Evolutionary conservation across 1,140 invertebrate species (phyloP).

Genomic region (Drosophila ogumai): DNA sequence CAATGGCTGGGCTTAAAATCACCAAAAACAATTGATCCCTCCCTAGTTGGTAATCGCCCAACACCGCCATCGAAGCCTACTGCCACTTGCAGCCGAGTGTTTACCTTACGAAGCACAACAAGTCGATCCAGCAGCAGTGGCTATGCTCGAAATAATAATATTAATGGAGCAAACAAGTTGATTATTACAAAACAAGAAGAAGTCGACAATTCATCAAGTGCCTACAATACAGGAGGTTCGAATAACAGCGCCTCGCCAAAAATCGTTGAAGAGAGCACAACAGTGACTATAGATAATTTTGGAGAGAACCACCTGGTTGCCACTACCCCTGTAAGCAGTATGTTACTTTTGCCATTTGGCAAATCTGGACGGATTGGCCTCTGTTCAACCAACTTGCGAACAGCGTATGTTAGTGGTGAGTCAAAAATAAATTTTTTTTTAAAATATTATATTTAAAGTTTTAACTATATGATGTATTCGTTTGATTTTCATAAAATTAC

Average conservation of each 20-base stretch:
- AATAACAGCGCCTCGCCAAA: constrained; percentile 89
- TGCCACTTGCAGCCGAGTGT: constrained; percentile 49
- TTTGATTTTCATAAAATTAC: too few relatives aligned
- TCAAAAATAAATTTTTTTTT: too few relatives aligned
- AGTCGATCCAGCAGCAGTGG: constrained; percentile 72
- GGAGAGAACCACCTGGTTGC: constrained; percentile 25
- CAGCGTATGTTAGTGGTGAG: constrained; percentile 25
- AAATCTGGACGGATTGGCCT: constrained; percentile 53
- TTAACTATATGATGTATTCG: too few relatives aligned
- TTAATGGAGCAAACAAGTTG: constrained; percentile 22
- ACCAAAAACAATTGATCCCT: constrained; percentile 32
- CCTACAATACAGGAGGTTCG: constrained; percentile 92
- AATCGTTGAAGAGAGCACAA: constrained; percentile 32
- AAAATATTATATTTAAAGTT: too few relatives aligned
- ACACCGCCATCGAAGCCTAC: constrained; percentile 18
- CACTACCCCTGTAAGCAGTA: constrained; percentile 40
- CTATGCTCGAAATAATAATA: constrained; percentile 32
- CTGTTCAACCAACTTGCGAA: constrained; percentile 32
- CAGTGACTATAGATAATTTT: not conserved
- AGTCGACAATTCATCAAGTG: constrained; percentile 89
- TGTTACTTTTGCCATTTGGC: constrained; percentile 59
- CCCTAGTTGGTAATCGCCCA: constrained; percentile 23
- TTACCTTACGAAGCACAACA: constrained; percentile 62
- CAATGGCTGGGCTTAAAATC: constrained; percentile 76
- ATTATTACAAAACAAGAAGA: constrained; percentile 85